Base-by-base conservation (phyloP, 2,797 vertebrate genomes). In the Phoebastria nigripes region DNA sequence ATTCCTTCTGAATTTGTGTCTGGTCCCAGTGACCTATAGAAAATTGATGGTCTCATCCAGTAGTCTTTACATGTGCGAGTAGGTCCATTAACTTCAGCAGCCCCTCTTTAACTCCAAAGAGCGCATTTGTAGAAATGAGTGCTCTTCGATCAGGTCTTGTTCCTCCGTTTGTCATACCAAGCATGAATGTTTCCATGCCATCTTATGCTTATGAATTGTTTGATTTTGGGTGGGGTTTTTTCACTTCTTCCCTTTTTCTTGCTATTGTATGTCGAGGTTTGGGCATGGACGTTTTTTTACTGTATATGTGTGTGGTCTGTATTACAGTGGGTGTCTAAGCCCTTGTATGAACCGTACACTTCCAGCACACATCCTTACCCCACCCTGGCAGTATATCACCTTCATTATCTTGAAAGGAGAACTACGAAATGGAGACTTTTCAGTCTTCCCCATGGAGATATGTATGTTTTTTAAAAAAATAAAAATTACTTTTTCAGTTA, bases 1-100 rank as follows among this genome's bases (percentile, higher is more conserved):
- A 26, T 95, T 95, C 70, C 82, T 89, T 78, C 88, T 93, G 93
- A 96, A 93, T 89, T 84, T 87, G 77, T 70, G 95, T 67, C 94
- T 94, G 81, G 88, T 87, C 71, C 56, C 71, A 73, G 86, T 88
- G 91, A 97, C 96, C 96, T 93, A 58, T 28, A 69, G 87, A 94
- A 94, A 96, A 97, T 89, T 90, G 84, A 90, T 91, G 82, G 88
- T 80, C 78, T 94, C 87, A 87, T 94, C 72, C 95, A 91, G 71
- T 56, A 93, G 80, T 35, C 90, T 78, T 91, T 61, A 54, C 51
- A 49, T 58, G 56, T 87, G 58, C 0, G 15, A 92, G 79, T 39
- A 84, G 87, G 39, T 72, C 95, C 92, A 85, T 94, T 95, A 94
- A 92, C 76, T 96, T 88, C 58, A 61, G 69, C 59, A 94, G 89